Base-by-base conservation (phyloP, 2,888 invertebrate genomes). In the Drosophila prolongata region DNA sequence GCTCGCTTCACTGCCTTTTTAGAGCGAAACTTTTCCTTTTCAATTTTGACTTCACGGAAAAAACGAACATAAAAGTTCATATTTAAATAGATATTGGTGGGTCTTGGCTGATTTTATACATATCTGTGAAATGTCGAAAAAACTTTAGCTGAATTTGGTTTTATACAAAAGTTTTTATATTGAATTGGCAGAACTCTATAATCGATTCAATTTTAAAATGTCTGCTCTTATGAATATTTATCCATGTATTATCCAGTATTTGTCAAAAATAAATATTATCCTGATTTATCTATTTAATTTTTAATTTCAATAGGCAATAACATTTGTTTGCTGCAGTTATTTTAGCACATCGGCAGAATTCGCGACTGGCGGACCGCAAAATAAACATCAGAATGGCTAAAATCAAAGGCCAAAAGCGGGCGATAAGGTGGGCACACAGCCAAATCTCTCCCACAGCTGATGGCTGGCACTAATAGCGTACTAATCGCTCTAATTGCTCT, bases 401-500 rank as follows among this genome's bases (percentile, higher is more conserved):
- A 83, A 77, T 79, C 80, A 71, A 75, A 67, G 68, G 69, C 42
- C 59, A 61, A 69, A 58, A 66, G 59, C 19, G 38, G n/a, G 6
- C 14, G 27, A 14, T 30, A 34, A 16, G 46, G 38, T 14, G 30
- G 47, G 19, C 27, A 61, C 43, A 37, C 43, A 27, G n/a, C 52
- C 57, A 58, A 43, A 56, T 53, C 57, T 56, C 52, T 66, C 49
- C 60, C 50, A 75, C 73, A 77, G 76, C 87, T 87, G 85, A 86
- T 87, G 81, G 82, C 69, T 77, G 83, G 79, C 85, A 76, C 81
- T 86, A 87, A 89, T 82, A 82, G 78, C 75, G 86, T 68, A 86
- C 88, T 87, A 87, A 89, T 89, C 83, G 83, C 81, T 70, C 88
- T 87, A 89, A 87, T 87, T 87, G 89, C 81, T 88, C 59, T 86